Percentiles rank a stretch among this genome's conserved stretches.
Evolutionary conservation across 2,797 vertebrate genomes (phyloP).

Genomic region (Tragelaphus oryx): DNA sequence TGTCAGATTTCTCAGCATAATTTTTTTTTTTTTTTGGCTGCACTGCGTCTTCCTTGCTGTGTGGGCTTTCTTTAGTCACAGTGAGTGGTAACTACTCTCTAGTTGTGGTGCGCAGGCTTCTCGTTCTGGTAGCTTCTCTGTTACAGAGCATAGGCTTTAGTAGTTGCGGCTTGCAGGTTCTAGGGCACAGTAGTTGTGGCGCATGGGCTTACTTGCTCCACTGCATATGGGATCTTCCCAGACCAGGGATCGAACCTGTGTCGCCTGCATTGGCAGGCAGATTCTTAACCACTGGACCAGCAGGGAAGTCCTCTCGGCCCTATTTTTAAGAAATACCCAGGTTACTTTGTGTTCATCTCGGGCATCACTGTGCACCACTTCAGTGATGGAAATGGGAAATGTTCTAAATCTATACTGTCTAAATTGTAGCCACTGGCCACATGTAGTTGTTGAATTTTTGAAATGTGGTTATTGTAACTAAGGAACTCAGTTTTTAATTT

Average conservation of each 20-base stretch:
- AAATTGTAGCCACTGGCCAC: not conserved
- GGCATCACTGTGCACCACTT: not conserved
- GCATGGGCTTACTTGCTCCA: not conserved
- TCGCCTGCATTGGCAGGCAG: not conserved
- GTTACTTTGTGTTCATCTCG: not conserved
- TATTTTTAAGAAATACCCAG: constrained; percentile 18
- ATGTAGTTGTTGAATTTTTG: not conserved
- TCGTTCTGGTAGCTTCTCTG: not conserved
- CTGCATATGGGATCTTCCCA: not conserved
- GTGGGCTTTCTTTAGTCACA: not conserved
- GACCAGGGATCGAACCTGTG: not conserved
- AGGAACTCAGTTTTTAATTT: constrained; percentile 22
- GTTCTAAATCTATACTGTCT: not conserved
- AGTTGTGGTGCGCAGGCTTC: not conserved
- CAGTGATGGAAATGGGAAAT: not conserved
- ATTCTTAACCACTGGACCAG: not conserved
- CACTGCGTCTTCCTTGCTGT: not conserved
- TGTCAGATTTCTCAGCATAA: not conserved
- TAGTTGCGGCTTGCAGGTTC: not conserved
- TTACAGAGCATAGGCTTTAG: not conserved
- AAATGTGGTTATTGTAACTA: not conserved
- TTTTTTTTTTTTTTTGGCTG: not conserved
- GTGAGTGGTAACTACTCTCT: not conserved
- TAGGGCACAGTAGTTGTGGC: not conserved
- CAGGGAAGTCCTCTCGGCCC: not conserved